These are phyloP conservation scores for Corythucha ciliata DNA, from an alignment of 2,888 invertebrate species.

Conservation along the genomic window DNA sequence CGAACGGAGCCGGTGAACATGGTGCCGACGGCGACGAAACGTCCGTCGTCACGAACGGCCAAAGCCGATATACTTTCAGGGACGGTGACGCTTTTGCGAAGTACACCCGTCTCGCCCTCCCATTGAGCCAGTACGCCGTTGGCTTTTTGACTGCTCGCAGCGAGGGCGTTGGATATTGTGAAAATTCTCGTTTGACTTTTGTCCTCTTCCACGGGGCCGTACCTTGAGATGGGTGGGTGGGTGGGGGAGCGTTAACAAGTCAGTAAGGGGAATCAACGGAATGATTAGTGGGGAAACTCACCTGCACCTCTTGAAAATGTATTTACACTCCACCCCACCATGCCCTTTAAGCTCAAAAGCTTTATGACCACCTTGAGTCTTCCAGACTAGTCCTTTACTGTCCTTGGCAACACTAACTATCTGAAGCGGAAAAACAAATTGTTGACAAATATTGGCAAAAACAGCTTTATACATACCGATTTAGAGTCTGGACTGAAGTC, in stretches of 20 bases:
- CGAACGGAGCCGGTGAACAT: slow-evolving; percentile 88
- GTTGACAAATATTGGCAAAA: background rate
- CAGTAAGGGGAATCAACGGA: background rate
- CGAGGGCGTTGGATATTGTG: slow-evolving; percentile 69
- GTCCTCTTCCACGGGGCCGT: slow-evolving; percentile 61
- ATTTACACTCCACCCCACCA: slow-evolving; percentile 65
- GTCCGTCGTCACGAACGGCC: slow-evolving; percentile 82
- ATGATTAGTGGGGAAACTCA: slow-evolving; percentile 41
- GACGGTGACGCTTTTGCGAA: slow-evolving; percentile 50
- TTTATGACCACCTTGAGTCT: slow-evolving; percentile 54
- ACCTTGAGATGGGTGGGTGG: slow-evolving; percentile 47
- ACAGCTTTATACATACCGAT: slow-evolving; percentile 32
- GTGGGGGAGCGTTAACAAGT: background rate
- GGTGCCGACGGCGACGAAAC: slow-evolving; percentile 84
- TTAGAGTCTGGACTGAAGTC: slow-evolving; percentile 77
- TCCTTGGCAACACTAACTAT: slow-evolving; percentile 82
- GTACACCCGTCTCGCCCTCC: slow-evolving; percentile 53
- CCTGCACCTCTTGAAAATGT: slow-evolving; percentile 74
- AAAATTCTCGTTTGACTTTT: slow-evolving; percentile 58
- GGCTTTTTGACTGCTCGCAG: slow-evolving; percentile 59
- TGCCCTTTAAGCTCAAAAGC: slow-evolving; percentile 63
- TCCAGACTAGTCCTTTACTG: slow-evolving; percentile 74
- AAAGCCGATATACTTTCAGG: slow-evolving; percentile 73
- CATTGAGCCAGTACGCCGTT: slow-evolving; percentile 68
- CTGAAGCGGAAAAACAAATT: slow-evolving; percentile 39